Conservation (phyloP, 2,113 vertebrate genomes). For the Tragelaphus imberbis region DNA sequence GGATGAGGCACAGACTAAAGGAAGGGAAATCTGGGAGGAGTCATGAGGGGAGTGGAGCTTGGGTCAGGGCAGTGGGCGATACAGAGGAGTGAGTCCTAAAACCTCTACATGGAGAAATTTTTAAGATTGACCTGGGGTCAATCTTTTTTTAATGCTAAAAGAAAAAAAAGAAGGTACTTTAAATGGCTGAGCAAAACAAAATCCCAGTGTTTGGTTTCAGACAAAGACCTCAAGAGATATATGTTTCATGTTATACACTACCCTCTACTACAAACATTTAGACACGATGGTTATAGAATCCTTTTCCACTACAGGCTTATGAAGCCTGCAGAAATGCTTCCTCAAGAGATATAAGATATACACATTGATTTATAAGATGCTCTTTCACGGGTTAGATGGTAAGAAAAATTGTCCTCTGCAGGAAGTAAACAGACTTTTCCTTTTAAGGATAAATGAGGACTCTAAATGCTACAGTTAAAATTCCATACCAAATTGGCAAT, state of each 20-base stretch:
- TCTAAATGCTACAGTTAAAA: not conserved
- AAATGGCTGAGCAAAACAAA: conserved; percentile 11
- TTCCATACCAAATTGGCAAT: not conserved
- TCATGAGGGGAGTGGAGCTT: not conserved
- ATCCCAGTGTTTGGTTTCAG: not conserved
- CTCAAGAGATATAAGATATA: not conserved
- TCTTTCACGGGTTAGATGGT: not conserved
- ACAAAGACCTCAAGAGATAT: conserved; percentile 1
- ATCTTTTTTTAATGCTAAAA: not conserved
- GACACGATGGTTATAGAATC: not conserved
- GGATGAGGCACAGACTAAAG: not conserved
- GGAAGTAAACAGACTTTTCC: not conserved
- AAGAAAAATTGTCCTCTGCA: not conserved
- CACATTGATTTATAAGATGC: not conserved
- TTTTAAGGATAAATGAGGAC: conserved; percentile 3
- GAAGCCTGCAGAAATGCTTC: not conserved
- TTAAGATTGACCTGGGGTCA: not conserved
- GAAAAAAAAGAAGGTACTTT: not conserved
- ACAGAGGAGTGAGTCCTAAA: not conserved
- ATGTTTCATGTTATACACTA: not conserved
- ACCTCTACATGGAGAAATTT: not conserved
- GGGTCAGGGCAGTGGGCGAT: not conserved
- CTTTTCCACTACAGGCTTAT: not conserved
- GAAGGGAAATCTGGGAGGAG: not conserved
- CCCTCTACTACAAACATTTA: not conserved